Base-by-base conservation (phyloP, 2,888 invertebrate species). In the Plemyria rubiginata region DNA sequence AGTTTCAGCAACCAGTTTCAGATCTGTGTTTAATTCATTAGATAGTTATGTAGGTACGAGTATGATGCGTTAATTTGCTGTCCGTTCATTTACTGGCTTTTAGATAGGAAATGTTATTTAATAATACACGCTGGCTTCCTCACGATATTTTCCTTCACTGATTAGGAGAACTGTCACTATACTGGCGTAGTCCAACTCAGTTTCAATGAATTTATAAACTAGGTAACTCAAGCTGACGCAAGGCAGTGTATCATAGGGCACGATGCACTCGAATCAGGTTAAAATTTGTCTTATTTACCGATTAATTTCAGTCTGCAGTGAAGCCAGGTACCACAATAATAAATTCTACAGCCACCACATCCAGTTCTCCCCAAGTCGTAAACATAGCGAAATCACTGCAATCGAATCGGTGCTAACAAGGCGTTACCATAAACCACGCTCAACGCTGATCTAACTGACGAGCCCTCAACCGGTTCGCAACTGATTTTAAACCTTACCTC, bases 361-460 rank as follows among this genome's bases (percentile, higher is more conserved):
- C 15, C 22, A 22, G 22, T 3, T 36, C 56, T 22, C 48, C 46
- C 57, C 56, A 49, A 54, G 36, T 53, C 62, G 61, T 67, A 67
- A 67, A 63, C 50, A 57, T 16, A 11, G 36, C 28, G 46, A 45
- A 60, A 67, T 67, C 55, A 61, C 54, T 36, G 57, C 60, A 61
- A 60, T 63, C 63, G 60, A 61, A 60, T 63, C 64, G 60, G 60
- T 53, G 66, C 54, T 54, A 63, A 58, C 51, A 54, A 32, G 43
- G 41, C 62, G 54, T 55, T 57, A 58, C 41, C 63, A 63, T 67
- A 64, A 67, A 63, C 54, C 49, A 58, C 29, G 13, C 49, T 50
- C 49, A 50, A 49, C 56, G n/a, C 53, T 22, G 60, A 62, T 63
- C 52, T 63, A 63, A 63, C 55, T 60, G 50, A 61, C 57, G 50